Percentiles rank a stretch among this genome's conserved stretches.
Conservation (phyloP, 2,113 vertebrate species). For the Istiophorus platypterus region DNA sequence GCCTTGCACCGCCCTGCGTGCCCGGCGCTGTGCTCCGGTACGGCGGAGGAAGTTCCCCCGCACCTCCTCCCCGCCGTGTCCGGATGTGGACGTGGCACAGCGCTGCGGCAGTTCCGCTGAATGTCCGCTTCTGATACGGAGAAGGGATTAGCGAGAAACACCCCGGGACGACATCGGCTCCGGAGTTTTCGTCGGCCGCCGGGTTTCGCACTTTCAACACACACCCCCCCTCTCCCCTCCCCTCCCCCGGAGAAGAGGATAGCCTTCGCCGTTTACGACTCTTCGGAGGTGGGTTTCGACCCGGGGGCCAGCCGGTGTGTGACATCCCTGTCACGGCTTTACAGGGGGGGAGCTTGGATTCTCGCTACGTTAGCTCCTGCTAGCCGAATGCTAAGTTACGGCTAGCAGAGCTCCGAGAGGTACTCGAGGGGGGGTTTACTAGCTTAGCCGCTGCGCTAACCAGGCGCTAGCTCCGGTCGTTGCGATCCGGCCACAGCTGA, state of each 20-base stretch:
- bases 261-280: slow-evolving; percentile 48
- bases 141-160: slow-evolving; percentile 81
- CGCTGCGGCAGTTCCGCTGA: slow-evolving; percentile 83
- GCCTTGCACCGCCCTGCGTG: not conserved
- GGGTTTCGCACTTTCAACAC: slow-evolving; percentile 49
- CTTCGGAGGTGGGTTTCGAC: slow-evolving; percentile 73
- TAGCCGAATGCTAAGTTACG: slow-evolving; percentile 45
- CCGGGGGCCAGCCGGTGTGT: not conserved
- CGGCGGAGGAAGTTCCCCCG: slow-evolving; percentile 46
- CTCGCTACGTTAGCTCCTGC: slow-evolving; percentile 43
- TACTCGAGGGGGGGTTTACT: slow-evolving; percentile 13
- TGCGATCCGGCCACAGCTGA: slow-evolving; percentile 66
- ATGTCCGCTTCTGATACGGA: slow-evolving; percentile 77
- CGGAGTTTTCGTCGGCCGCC: slow-evolving; percentile 50
- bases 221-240: no score
- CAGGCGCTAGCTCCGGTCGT: slow-evolving; percentile 20
- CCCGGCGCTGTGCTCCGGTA: not conserved
- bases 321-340: slow-evolving; percentile 24
- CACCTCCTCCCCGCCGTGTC: slow-evolving; percentile 44
- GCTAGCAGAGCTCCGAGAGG: slow-evolving; percentile 23
- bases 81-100: slow-evolving; percentile 88
- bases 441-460: slow-evolving; percentile 41
- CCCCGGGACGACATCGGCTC: slow-evolving; percentile 69
- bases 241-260: slow-evolving; percentile 41
- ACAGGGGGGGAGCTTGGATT: slow-evolving; percentile 11